A percentile compares a stretch with the other conserved stretches of the same genome.
These are phyloP conservation scores for Pelvicachromis taeniatus DNA, from an alignment of 2,113 vertebrate species.

Conservation along the genomic window DNA sequence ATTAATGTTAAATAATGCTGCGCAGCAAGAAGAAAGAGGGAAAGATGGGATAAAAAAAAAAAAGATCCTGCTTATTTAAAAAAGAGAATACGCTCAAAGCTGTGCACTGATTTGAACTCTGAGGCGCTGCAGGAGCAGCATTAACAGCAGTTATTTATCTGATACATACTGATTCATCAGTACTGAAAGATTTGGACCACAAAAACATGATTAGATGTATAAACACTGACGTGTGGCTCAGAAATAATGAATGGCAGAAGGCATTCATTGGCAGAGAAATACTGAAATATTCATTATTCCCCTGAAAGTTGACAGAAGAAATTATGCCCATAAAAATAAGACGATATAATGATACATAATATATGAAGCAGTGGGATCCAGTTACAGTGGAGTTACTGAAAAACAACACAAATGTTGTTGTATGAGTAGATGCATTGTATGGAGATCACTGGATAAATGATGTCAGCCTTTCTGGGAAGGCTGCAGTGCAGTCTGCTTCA, in stretches of 20 bases:
- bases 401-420: background rate
- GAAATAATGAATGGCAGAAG: background rate
- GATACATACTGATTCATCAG: background rate
- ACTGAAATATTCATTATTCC: background rate
- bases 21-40: background rate
- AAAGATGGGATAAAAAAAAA: background rate
- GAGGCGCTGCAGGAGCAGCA: fast-evolving
- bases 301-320: background rate
- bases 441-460: background rate
- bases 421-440: background rate
- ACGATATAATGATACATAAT: background rate
- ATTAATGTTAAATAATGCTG: fast-evolving
- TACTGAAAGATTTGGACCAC: background rate
- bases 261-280: background rate
- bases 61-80: fast-evolving
- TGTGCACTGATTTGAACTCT: background rate
- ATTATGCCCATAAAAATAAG: background rate
- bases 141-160: background rate
- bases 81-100: background rate
- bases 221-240: background rate
- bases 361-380: background rate
- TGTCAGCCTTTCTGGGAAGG: background rate
- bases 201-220: background rate
- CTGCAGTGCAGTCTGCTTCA: background rate
- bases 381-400: background rate